Evolutionary conservation across 2,797 vertebrate species (phyloP).

Genomic region (Okamejei kenojei): DNA sequence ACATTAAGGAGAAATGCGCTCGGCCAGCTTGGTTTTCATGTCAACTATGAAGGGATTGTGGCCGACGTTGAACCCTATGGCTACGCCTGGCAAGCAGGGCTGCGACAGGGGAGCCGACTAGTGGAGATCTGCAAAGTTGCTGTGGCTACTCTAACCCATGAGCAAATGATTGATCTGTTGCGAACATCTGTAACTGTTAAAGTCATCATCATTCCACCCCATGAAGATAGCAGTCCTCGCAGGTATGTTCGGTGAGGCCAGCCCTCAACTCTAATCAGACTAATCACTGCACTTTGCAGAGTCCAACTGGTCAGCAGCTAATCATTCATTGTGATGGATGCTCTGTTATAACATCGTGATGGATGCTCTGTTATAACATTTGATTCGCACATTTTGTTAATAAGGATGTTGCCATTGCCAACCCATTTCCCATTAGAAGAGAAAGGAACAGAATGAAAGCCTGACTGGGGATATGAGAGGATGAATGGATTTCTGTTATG

Average conservation of each 20-base stretch:
- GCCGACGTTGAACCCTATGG: constrained; percentile 95
- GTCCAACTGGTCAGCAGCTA: background rate
- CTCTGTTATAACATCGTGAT: background rate
- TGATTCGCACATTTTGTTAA: background rate
- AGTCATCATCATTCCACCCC: constrained; percentile 90
- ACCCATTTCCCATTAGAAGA: background rate
- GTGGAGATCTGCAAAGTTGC: constrained; percentile 96
- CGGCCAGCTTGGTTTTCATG: constrained; percentile 92
- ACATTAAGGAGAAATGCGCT: constrained; percentile 89
- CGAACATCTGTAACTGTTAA: constrained; percentile 90
- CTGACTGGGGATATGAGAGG: background rate
- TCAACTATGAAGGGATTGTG: constrained; percentile 95
- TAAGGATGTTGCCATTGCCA: background rate
- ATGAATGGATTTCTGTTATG: background rate
- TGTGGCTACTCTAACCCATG: constrained; percentile 86
- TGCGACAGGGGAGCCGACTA: constrained; percentile 87
- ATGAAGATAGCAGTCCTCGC: constrained; percentile 89
- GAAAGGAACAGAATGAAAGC: background rate
- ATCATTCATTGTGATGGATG: background rate
- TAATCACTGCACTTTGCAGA: background rate
- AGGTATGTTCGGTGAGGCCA: constrained; percentile 61
- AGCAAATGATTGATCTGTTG: constrained; percentile 95
- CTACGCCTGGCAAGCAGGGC: constrained; percentile 90
- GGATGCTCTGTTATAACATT: background rate
- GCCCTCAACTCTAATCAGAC: background rate